Base-by-base conservation (phyloP, 1,140 invertebrate species). In the Drosophila varians region DNA sequence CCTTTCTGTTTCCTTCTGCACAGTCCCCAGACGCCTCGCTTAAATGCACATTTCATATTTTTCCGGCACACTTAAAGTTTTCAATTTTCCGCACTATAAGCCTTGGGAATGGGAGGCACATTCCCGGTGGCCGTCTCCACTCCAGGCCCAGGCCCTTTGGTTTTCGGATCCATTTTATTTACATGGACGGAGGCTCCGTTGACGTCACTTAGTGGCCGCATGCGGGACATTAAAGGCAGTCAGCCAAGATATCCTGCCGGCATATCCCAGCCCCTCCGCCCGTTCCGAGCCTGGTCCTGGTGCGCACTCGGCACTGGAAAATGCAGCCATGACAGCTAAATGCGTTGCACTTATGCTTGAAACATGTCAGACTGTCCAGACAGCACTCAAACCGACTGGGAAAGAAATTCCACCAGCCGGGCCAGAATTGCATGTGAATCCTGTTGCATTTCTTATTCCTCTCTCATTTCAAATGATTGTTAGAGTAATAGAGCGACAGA, bases 261-360 rank as follows among this genome's bases (percentile, higher is more conserved):
- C 38, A 38, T 38, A 36, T 40, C 12, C 36, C 34, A 12, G 38
- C 16, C 38, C 38, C 60, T 56, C 9, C n/a, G n/a, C n/a, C n/a
- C n/a, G n/a, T n/a, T n/a, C n/a, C n/a, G n/a, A n/a, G n/a, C n/a
- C n/a, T 31, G 28, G 28, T 31, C 28, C 28, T 31, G n/a, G n/a
- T 31, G 3, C 4, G 18, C 11, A 26, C 21, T 46, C n/a, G 5
- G 36, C 51, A 31, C 34, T 61, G 48, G 34, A 72, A 56, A 79
- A 55, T 71, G 77, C 77, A 80, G 73, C 62, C 49, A 56, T 87
- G 82, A 87, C 82, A 88, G 82, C 83, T 87, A 87, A 87, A 87
- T 87, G 82, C 82, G 74, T 83, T 88, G 83, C 82, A 87, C 82
- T 88, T 87, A 88, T 88, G 83, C 82, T 88, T 88, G 87, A 87